These are phyloP conservation scores for Tachina fera DNA, from an alignment of 2,888 invertebrate species.

Conservation along the genomic window DNA sequence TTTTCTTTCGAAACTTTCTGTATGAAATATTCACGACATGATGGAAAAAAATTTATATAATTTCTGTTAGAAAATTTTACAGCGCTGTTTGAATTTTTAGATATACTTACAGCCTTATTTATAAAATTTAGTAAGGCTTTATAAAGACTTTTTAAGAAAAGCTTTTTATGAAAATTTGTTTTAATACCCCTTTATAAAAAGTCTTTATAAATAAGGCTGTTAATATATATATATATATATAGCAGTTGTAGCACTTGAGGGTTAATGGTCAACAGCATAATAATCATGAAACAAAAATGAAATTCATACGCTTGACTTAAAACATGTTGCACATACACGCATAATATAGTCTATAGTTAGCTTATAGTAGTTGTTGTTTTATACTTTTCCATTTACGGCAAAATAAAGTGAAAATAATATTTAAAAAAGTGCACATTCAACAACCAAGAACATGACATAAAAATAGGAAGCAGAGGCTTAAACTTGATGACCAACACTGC, in stretches of 20 bases:
- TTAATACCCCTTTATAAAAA: too few relatives aligned
- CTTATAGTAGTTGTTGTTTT: background rate
- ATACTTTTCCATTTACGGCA: conserved; percentile 27
- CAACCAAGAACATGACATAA: conserved; percentile 31
- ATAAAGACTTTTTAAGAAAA: too few relatives aligned
- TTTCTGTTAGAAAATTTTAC: too few relatives aligned
- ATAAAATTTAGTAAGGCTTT: too few relatives aligned
- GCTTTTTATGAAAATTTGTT: too few relatives aligned
- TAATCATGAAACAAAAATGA: conserved; percentile 29
- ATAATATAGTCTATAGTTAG: conserved; percentile 36
- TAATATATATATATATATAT: too few relatives aligned
- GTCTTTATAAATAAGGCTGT: too few relatives aligned
- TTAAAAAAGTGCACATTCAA: conserved; percentile 14
- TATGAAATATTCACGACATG: too few relatives aligned
- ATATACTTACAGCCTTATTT: too few relatives aligned
- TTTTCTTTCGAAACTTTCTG: too few relatives aligned
- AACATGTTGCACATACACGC: conserved; percentile 16
- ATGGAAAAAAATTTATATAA: too few relatives aligned
- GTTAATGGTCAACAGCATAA: conserved; percentile 7
- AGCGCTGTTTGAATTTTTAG: too few relatives aligned
- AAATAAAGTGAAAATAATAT: conserved; percentile 44
- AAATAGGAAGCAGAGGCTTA: conserved; percentile 47
- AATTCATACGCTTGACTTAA: conserved; percentile 61
- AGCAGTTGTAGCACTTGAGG: background rate
- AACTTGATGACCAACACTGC: conserved; percentile 35